phyloP scores from a whole-genome alignment of 2,113 vertebrate genomes.

The Chamaetylas fuelleborni region DNA sequence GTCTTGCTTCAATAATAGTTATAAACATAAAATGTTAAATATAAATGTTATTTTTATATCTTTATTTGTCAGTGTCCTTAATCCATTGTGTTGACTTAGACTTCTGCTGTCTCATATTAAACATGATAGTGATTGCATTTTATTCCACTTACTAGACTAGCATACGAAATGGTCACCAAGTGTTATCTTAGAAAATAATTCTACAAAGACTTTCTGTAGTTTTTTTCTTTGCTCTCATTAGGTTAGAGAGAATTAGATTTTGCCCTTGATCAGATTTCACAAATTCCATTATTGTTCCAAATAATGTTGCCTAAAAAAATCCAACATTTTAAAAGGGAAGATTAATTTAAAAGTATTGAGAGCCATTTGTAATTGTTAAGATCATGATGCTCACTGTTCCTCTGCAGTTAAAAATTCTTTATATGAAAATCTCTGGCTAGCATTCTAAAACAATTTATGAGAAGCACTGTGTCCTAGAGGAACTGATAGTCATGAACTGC shows the following conservation, averaged over 20 bases:
- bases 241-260: neutral
- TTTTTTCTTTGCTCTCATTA: neutral
- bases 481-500: neutral
- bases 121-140: constrained; percentile 28
- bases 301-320: neutral
- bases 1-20: constrained; percentile 68
- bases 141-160: constrained; percentile 13
- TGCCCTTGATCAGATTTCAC: constrained; percentile 1
- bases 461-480: neutral
- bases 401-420: neutral
- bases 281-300: neutral
- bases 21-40: constrained; percentile 56
- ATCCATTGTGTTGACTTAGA: constrained; percentile 38
- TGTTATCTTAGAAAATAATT: neutral
- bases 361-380: neutral
- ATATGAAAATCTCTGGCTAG: neutral
- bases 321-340: constrained; percentile 16
- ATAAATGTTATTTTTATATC: constrained; percentile 57
- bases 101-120: constrained; percentile 43
- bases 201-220: neutral
- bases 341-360: neutral
- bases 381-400: neutral
- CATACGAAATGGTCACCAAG: neutral
- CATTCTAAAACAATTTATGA: neutral
- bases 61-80: constrained; percentile 25